A percentile compares a stretch with the other conserved stretches of the same genome.
phyloP scores from a whole-genome alignment of 1,140 invertebrate genomes.

The Drosophila kohkoa region DNA sequence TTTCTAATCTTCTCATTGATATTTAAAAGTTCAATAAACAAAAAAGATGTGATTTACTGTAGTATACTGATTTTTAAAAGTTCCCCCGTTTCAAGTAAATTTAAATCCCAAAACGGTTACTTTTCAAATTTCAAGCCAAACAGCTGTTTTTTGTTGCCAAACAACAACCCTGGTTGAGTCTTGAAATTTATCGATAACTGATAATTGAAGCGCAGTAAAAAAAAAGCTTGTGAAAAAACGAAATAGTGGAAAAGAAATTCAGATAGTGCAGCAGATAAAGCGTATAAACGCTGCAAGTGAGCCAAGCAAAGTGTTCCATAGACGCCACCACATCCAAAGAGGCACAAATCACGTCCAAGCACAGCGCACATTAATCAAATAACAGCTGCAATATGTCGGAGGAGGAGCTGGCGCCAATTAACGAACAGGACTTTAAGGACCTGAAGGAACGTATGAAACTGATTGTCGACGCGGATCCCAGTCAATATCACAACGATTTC shows the following conservation, averaged over 20 bases:
- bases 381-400: constrained; percentile 73
- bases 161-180: constrained; percentile 22
- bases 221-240: constrained; percentile 48
- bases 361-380: constrained; percentile 1
- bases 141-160: constrained; percentile 23
- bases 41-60: too few species aligned
- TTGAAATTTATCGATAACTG: constrained; percentile 38
- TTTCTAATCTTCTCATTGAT: too few species aligned
- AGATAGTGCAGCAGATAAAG: constrained; percentile 11
- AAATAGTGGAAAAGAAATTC: constrained; percentile 16
- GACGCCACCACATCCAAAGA: not conserved
- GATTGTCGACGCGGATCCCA: constrained; percentile 89
- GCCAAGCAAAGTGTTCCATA: not conserved
- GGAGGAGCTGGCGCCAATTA: constrained; percentile 86
- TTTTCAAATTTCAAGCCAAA: constrained; percentile 24
- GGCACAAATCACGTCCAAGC: not conserved
- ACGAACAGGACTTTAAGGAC: constrained; percentile 88
- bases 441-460: constrained; percentile 89
- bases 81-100: too few species aligned
- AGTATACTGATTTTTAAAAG: too few species aligned
- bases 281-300: not conserved
- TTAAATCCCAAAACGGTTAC: too few species aligned
- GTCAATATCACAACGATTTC: constrained; percentile 90
- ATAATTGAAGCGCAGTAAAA: constrained; percentile 44
- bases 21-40: too few species aligned